Evolutionary conservation across 2,888 invertebrate genomes (phyloP).

Genomic region (Congeria kusceri): DNA sequence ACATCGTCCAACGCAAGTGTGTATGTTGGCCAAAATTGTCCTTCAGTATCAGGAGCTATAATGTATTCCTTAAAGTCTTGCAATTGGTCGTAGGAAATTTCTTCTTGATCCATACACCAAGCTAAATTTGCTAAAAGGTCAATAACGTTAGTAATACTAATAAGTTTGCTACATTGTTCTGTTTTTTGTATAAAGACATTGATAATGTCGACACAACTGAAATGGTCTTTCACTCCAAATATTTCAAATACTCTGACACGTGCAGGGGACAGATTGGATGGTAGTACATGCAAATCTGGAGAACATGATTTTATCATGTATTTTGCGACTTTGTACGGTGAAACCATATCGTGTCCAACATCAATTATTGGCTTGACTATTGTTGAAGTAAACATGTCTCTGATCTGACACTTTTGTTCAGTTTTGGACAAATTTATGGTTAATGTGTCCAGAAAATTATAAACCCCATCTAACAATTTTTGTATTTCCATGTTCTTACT

Average conservation of each 20-base stretch:
- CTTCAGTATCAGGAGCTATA: conserved; percentile 68
- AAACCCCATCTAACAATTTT: background rate
- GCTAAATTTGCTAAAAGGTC: background rate
- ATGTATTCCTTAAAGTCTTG: conserved; percentile 28
- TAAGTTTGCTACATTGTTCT: background rate
- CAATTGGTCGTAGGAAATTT: background rate
- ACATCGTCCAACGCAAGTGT: conserved; percentile 73
- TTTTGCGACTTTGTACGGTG: background rate
- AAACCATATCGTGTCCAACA: background rate
- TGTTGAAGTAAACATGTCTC: background rate
- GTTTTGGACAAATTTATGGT: background rate
- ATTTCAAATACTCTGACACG: background rate
- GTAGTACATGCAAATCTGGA: background rate
- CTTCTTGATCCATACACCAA: background rate
- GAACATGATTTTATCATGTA: background rate
- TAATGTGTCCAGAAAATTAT: background rate
- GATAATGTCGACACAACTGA: background rate
- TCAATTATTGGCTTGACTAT: background rate
- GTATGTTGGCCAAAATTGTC: conserved; percentile 49
- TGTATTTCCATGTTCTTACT: background rate
- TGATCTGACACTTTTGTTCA: background rate
- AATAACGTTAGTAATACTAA: no score
- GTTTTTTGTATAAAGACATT: background rate
- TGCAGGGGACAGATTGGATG: background rate
- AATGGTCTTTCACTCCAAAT: background rate